Evolutionary conservation across 2,797 vertebrate species (phyloP).

Genomic region (Enteromius mattozi): DNA sequence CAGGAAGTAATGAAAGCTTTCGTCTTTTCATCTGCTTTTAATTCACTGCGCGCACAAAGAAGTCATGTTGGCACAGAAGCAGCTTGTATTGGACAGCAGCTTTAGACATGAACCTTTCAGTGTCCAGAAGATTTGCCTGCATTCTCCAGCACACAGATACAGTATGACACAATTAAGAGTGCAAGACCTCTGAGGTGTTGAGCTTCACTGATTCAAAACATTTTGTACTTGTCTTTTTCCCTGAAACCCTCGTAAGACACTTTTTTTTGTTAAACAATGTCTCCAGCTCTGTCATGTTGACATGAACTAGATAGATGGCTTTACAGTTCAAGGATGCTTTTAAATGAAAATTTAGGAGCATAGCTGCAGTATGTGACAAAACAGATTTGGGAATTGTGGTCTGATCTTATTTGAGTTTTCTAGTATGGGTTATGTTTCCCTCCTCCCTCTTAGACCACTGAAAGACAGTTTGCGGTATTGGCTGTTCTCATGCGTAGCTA

Average conservation of each 20-base stretch:
- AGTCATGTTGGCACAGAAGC: conserved; percentile 23
- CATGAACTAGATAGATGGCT: conserved; percentile 35
- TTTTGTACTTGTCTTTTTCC: not conserved
- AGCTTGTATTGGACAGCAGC: conserved; percentile 23
- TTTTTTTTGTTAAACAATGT: not conserved
- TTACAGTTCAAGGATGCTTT: conserved; percentile 39
- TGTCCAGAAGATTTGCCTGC: not conserved
- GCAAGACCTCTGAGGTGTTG: conserved; percentile 1
- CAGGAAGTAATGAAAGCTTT: conserved; percentile 48
- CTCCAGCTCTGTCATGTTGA: conserved; percentile 31
- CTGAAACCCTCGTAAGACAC: not conserved
- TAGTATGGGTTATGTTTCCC: conserved; percentile 15
- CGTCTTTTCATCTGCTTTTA: conserved; percentile 54
- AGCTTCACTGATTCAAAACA: conserved; percentile 16
- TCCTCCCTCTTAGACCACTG: conserved; percentile 38
- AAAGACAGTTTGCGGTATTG: conserved; percentile 38
- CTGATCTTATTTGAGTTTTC: conserved; percentile 36
- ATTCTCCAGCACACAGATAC: conserved; percentile 4
- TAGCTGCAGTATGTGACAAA: conserved; percentile 11
- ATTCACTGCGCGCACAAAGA: conserved; percentile 52
- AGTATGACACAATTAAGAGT: conserved; percentile 25
- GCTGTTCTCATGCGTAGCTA: conserved; percentile 44
- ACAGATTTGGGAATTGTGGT: conserved; percentile 41
- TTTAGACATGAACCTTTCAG: conserved; percentile 34
- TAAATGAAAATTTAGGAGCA: conserved; percentile 22